Evolutionary conservation across 2,113 vertebrate genomes (phyloP), one percentile per base, ranked within the genome.

Genomic region (Chrysochloris asiatica): DNA sequence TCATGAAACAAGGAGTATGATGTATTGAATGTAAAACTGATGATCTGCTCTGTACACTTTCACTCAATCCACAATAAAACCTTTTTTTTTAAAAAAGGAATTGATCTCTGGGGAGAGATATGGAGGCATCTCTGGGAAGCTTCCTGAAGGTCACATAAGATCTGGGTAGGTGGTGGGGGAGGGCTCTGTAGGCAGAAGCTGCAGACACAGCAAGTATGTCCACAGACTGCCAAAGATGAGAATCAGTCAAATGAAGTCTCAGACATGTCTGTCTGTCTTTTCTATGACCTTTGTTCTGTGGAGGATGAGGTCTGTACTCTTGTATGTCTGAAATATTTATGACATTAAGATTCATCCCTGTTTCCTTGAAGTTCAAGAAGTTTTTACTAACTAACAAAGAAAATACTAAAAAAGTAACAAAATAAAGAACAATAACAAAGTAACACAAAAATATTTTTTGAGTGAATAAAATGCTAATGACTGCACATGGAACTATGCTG

Each of bases 261-360:
- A 43, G 50, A 22, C 4, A 19, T 0, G 0, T 1, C 30, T 16
- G 50, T 26, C 63, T 17, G 6, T 36, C 24, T 17, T 30, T 41
- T 24, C 14, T 33, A 48, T 0, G 0, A 10, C 1, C 12, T 69
- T 50, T 12, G 12, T 50, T 33, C 28, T 1, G 5, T 3, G 28
- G 33, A 24, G n/a, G 12, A n/a, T 21, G 80, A 41, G 2, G 17
- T 41, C 61, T 0, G 17, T 33, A 9, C n/a, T 72, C 47, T 33
- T 38, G 67, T 12, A 13, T 7, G 16, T 8, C 22, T 0, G 0
- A 54, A 56, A 45, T 24, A 3, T 83, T 45, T 61, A 30, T 0
- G 8, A 21, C 17, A 3, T 33, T 43, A 45, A 48, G 36, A 33
- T 4, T 56, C 75, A 41, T 16, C 38, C 1, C 16, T 0, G 5